Base-by-base conservation (phyloP, 2,797 vertebrate species). In the Acropternis orthonyx region DNA sequence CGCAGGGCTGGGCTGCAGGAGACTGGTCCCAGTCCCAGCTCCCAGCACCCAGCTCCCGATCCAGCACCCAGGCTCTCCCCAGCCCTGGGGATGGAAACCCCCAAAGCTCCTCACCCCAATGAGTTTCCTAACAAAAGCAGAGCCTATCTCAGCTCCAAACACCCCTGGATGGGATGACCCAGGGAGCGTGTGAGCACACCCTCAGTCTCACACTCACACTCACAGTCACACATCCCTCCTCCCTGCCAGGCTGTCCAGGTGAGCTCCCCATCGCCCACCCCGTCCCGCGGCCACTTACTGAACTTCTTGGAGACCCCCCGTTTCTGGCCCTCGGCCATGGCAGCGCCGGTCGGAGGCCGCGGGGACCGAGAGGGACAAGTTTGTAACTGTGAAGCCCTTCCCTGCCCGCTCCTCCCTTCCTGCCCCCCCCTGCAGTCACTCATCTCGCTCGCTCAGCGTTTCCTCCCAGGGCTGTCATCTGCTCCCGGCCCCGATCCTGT, bases 321-420 rank as follows among this genome's bases (percentile, higher is more conserved):
- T 96, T 93, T 98, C 95, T 97, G 92, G 43, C 77, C 77, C 67
- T 98, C 98, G 0, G 96, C 97, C 98, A 98, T 98, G 80, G 78
- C 85, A 0, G 7, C 2, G 7, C 28, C 0, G 46, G 10, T 78
- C 2, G 6, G 67, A 88, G 77, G 63, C 44, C 7, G 36, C 2
- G 0, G 56, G 44, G 63, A 78, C 37, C 1, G 6, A 92, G 81
- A 65, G 68, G 83, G 76, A 61, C 59, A 82, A 96, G 85, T 79
- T 69, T 89, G 12, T 75, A 15, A 43, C 63, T 22, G 61, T 63
- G 92, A 76, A 85, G 65, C 56, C 89, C 15, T 93, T 76, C 88
- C 43, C 75, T 62, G 67, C 39, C 85, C 1, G 76, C 91, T 76
- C 92, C 96, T 95, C 96, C 95, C 96, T 98, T 97, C 98, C 97